Evolutionary conservation across 1,140 invertebrate genomes (phyloP), one percentile per base, ranked within the genome.

Genomic region (Ceratina calcarata): DNA sequence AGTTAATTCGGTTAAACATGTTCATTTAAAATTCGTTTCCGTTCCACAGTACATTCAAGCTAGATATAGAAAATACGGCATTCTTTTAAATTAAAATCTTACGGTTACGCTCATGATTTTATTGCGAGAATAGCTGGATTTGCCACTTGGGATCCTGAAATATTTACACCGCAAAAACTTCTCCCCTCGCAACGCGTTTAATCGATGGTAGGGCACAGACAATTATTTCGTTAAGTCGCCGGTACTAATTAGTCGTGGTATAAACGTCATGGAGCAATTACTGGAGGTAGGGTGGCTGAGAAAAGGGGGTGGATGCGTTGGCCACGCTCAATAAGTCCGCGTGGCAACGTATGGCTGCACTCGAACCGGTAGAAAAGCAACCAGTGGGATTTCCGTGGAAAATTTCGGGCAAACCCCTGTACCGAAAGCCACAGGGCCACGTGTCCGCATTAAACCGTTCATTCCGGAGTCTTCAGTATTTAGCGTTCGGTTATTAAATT

Each of bases 271-370:
- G 74, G 18, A 37, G 72, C 85, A 85, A 85, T 84, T 86, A 84
- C 53, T 45, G 69, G n/a, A n/a, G n/a, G n/a, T n/a, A 24, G 60
- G 78, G 51, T 84, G 81, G 49, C 49, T 81, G 13, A 7, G 27
- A 2, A 65, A 72, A 78, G 76, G 73, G 80, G 65, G 51, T 65
- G 62, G 61, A 74, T 7, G 45, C 76, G 57, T 79, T 73, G 76
- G 80, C 80, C 69, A 85, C 85, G 85, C 79, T 87, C 81, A 74
- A 85, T 87, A 87, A 86, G 71, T 76, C 66, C 16, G 24, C 16
- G 22, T 7, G n/a, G 18, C 61, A 74, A 32, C 49, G 67, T 72
- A 72, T 1, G 69, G 68, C 76, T 72, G 67, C 68, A 15, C 32
- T 6, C 18, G 1, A 18, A 53, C 76, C 53, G 66, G 75, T 62